Evolutionary conservation across 2,888 invertebrate species (phyloP).

Genomic region (Drosophila falleni): DNA sequence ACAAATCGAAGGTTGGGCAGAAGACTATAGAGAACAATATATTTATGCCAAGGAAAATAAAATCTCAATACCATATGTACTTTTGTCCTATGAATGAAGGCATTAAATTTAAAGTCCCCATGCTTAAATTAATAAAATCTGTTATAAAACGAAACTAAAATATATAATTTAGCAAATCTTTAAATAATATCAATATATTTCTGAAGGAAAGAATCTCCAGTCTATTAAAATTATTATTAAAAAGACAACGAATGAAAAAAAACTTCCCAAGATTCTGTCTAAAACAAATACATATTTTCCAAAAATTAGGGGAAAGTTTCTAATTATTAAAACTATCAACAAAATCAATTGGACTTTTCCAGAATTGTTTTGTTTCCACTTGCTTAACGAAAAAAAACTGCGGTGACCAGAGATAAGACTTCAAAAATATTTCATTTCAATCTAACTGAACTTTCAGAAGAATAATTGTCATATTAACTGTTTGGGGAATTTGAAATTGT

Average conservation of each 20-base stretch:
- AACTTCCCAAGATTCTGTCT: no score
- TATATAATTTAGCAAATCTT: no score
- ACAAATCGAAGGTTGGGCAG: conserved; percentile 25
- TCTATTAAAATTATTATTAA: no score
- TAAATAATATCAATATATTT: no score
- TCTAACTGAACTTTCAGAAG: not conserved
- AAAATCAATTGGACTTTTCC: not conserved
- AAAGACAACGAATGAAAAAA: no score
- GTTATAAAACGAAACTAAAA: not conserved
- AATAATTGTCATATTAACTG: conserved; percentile 1
- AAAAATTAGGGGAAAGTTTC: no score
- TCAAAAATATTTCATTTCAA: not conserved
- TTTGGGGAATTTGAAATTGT: conserved; percentile 6
- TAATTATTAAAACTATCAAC: not conserved
- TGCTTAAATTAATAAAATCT: not conserved
- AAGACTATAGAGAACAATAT: not conserved
- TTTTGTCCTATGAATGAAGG: not conserved
- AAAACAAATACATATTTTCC: no score
- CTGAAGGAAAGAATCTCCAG: no score
- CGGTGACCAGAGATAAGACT: conserved; percentile 7
- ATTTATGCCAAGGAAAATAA: not conserved
- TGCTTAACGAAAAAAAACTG: not conserved
- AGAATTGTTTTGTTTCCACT: not conserved
- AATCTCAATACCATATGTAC: not conserved
- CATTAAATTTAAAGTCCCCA: not conserved